Evolutionary conservation across 2,113 vertebrate species (phyloP).

Genomic region (Ceratotherium simum): DNA sequence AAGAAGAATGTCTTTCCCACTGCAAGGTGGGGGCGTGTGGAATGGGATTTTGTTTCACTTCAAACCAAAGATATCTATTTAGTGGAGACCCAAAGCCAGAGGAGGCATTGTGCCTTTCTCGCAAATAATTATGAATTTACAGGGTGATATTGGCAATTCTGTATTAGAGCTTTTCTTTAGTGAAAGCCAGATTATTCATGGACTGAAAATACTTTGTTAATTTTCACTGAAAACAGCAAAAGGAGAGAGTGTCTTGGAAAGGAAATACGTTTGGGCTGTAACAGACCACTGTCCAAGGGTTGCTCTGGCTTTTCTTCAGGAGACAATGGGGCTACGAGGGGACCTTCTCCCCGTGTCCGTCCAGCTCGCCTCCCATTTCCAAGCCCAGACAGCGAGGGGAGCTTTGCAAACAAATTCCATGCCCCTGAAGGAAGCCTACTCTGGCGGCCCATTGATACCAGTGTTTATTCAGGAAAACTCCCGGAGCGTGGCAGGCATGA

Average conservation of each 20-base stretch:
- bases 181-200: not conserved
- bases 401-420: slow-evolving; percentile 89
- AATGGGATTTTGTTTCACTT: accelerated
- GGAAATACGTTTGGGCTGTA: accelerated
- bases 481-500: slow-evolving; percentile 87
- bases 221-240: not conserved
- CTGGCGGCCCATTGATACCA: slow-evolving; percentile 88
- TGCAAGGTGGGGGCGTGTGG: accelerated
- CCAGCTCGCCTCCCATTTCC: slow-evolving; percentile 87
- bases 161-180: not conserved
- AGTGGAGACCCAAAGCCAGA: not conserved
- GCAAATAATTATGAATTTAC: not conserved
- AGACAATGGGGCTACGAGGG: slow-evolving; percentile 77
- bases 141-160: not conserved
- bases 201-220: not conserved
- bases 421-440: slow-evolving; percentile 86
- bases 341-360: slow-evolving; percentile 72
- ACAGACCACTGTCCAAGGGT: accelerated
- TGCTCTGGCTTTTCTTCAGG: not conserved
- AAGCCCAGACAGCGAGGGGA: slow-evolving; percentile 76
- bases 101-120: not conserved
- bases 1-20: accelerated
- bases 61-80: not conserved
- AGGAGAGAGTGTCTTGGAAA: not conserved
- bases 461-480: slow-evolving; percentile 90